Evolutionary conservation across 1,140 invertebrate genomes (phyloP).

Genomic region (Drosophila pseudoobscura): DNA sequence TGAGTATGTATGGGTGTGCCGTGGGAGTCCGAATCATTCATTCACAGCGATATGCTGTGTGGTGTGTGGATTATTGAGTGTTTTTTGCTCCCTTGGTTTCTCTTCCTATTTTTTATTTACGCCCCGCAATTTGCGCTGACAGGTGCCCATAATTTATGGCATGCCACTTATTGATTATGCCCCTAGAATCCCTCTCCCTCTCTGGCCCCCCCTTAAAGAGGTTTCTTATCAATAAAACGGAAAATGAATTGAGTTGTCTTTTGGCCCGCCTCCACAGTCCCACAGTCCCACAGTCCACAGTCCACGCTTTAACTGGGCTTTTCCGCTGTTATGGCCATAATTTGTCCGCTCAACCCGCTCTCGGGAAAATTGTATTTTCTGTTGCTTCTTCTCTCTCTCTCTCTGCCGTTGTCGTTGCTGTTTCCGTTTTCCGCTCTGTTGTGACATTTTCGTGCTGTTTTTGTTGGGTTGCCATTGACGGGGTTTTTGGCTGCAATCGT

Average conservation of each 20-base stretch:
- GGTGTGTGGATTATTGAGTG: constrained; percentile 34
- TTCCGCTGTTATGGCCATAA: constrained; percentile 48
- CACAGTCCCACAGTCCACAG: neutral
- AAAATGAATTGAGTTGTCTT: constrained; percentile 10
- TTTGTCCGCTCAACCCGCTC: constrained; percentile 32
- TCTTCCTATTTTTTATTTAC: constrained; percentile 52
- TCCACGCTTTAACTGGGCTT: constrained; percentile 21
- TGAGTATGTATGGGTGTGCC: constrained; percentile 8
- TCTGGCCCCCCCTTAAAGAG: constrained; percentile 30
- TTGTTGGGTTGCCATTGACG: constrained; percentile 3
- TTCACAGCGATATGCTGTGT: neutral
- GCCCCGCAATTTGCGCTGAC: constrained; percentile 58
- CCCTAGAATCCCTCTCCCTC: neutral
- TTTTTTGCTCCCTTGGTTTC: neutral
- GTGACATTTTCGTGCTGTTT: constrained; percentile 21
- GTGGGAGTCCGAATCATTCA: constrained; percentile 57
- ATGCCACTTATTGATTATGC: constrained; percentile 71
- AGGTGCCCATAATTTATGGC: constrained; percentile 72
- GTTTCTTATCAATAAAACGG: constrained; percentile 42
- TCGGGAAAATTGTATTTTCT: constrained; percentile 40
- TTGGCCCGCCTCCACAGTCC: neutral
- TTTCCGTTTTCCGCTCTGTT: constrained; percentile 56
- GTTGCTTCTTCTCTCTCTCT: constrained; percentile 32
- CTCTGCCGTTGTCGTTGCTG: constrained; percentile 54
- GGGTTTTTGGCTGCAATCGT: constrained; percentile 60